These are phyloP conservation scores for Drosophila percnosoma DNA, from an alignment of 2,888 invertebrate genomes.

Conservation along the genomic window DNA sequence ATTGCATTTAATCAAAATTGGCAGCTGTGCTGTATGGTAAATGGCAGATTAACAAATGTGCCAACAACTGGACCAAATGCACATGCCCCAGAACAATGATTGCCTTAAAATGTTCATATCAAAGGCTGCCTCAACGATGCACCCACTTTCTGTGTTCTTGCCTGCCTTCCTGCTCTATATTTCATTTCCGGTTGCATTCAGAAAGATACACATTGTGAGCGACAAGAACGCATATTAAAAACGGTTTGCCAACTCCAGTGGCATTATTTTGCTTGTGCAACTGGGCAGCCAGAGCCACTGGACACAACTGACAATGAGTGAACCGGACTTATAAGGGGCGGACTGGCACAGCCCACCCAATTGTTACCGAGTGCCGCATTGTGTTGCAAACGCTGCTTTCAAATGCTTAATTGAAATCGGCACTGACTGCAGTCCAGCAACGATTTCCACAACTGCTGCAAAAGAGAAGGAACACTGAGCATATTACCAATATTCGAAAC, in stretches of 20 bases:
- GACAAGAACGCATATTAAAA: constrained; percentile 46
- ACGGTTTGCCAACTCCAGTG: constrained; percentile 38
- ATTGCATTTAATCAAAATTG: constrained; percentile 52
- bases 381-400: constrained; percentile 36
- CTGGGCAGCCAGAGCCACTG: not conserved
- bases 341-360: constrained; percentile 26
- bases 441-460: not conserved
- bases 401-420: constrained; percentile 62
- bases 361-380: constrained; percentile 38
- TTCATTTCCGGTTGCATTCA: constrained; percentile 48
- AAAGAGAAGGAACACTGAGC: not conserved
- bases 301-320: constrained; percentile 19
- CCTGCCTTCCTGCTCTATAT: constrained; percentile 24
- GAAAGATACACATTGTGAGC: constrained; percentile 16
- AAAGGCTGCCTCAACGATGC: not conserved
- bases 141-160: constrained; percentile 25
- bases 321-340: constrained; percentile 16
- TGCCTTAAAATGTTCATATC: constrained; percentile 17
- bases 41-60: constrained; percentile 40
- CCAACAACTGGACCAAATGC: constrained; percentile 25
- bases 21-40: constrained; percentile 33
- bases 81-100: constrained; percentile 17
- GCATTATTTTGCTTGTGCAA: constrained; percentile 35
- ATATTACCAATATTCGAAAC: constrained; percentile 10
- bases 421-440: constrained; percentile 17